Percentiles rank a stretch among this genome's conserved stretches.
phyloP scores from a whole-genome alignment of 2,888 invertebrate species.

The Drosophila barbarae region DNA sequence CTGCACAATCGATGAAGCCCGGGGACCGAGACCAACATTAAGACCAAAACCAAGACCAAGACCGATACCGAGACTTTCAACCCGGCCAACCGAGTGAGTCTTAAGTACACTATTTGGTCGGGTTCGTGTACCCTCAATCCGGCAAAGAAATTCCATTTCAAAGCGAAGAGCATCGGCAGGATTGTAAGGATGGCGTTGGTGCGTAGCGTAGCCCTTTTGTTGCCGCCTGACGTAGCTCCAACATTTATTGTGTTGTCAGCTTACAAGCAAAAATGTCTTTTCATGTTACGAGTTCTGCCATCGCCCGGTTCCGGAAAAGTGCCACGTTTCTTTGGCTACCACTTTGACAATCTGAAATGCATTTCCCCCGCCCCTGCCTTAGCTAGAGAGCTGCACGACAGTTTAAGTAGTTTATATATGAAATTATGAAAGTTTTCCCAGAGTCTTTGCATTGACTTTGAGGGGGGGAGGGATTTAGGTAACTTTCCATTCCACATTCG shows the following conservation, averaged over 20 bases:
- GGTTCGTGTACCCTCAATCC: constrained; percentile 28
- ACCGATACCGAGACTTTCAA: not conserved
- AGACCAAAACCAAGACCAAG: not conserved
- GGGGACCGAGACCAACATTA: not conserved
- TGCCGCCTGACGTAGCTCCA: constrained; percentile 11
- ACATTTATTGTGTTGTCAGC: constrained; percentile 41
- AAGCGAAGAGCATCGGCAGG: not conserved
- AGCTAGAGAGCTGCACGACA: constrained; percentile 43
- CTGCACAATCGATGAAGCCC: constrained; percentile 20
- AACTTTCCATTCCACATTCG: constrained; percentile 30
- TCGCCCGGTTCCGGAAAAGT: constrained; percentile 11
- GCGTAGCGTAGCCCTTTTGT: constrained; percentile 28
- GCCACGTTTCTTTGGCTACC: constrained; percentile 17
- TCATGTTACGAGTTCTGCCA: constrained; percentile 11
- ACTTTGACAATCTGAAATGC: constrained; percentile 36
- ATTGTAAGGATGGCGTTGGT: constrained; percentile 19
- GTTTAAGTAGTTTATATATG: constrained; percentile 67
- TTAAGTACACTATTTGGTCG: constrained; percentile 33
- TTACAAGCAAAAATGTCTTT: constrained; percentile 22
- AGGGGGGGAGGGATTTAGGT: constrained; percentile 19
- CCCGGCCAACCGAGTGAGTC: constrained; percentile 15
- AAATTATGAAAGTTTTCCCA: constrained; percentile 63
- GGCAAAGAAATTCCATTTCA: constrained; percentile 2
- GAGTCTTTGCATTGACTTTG: constrained; percentile 43
- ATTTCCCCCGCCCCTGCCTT: constrained; percentile 4